Evolutionary conservation across 2,113 vertebrate genomes (phyloP), one percentile per base, ranked within the genome.

Genomic region (Vulpes vulpes): DNA sequence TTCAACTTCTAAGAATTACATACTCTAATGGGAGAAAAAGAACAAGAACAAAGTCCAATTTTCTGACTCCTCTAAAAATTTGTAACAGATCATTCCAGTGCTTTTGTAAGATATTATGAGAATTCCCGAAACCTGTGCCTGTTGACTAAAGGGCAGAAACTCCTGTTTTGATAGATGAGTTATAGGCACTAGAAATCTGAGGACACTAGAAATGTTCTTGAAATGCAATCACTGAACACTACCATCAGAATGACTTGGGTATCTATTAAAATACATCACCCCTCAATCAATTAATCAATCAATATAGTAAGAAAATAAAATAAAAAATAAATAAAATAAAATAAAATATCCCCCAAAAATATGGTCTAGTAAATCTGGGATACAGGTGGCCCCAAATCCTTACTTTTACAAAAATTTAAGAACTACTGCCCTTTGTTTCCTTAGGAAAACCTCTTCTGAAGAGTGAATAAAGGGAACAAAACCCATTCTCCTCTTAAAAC

Each of bases 391-490:
- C 43, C 3, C 14, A 93, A 89, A 91, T 85, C 49, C 25, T 85
- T 35, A 67, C n/a, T 49, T 95, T 35, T 20, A 78, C 9, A 83
- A 89, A 96, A 94, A 59, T 60, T 35, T 85, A 67, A 67, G 16
- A 85, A 49, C 2, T 49, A 59, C 4, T 87, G 32, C 14, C 16
- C 17, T 71, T 87, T 2, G 23, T 35, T 67, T 92, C 83, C 57
- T 92, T 35, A 74, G 83, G 67, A 88, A 64, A 65, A 4, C 35
- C 27, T 92, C n/a, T 43, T 43, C 43, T 43, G 43, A 43, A 43
- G 43, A 43, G 43, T 43, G 43, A 43, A 43, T 43, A 43, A 43
- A 43, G 43, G 43, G 43, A 43, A 43, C 43, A 43, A 43, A 43
- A 43, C 43, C 43, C 43, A 43, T 43, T 43, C 43, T 43, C 43